phyloP scores from a whole-genome alignment of 1,140 invertebrate species.

The Triops cancriformis region DNA sequence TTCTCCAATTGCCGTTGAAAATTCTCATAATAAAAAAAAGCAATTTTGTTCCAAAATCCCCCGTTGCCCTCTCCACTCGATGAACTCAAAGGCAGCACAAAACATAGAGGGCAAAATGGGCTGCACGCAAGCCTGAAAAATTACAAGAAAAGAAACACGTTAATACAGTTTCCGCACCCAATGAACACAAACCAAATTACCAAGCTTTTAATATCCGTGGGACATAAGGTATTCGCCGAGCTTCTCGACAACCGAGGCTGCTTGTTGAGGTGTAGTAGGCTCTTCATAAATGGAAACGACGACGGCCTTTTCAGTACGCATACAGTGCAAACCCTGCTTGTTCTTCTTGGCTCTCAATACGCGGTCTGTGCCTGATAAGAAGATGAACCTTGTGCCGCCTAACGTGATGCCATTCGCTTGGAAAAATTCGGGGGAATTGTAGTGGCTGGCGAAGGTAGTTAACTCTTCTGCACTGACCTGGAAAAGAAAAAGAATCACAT shows the following conservation, averaged over 20 bases:
- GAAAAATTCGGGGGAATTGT: constrained; percentile 27
- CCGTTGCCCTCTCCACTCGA: background rate
- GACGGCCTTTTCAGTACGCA: constrained; percentile 87
- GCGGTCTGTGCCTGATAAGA: constrained; percentile 79
- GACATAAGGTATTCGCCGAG: constrained; percentile 88
- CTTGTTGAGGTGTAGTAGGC: constrained; percentile 87
- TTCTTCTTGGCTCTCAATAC: constrained; percentile 83
- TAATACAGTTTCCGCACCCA: background rate
- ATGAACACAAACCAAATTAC: background rate
- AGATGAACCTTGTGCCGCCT: constrained; percentile 82
- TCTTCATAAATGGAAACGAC: constrained; percentile 87
- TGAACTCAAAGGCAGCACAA: constrained; percentile 10
- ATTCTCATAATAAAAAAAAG: background rate
- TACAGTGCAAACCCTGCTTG: constrained; percentile 84
- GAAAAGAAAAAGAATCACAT: constrained; percentile 36
- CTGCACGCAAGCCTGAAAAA: background rate
- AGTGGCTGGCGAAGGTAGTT: constrained; percentile 41
- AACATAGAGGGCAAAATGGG: background rate
- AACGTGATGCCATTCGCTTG: constrained; percentile 61
- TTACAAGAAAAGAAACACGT: background rate
- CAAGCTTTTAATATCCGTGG: constrained; percentile 69
- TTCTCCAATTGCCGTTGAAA: background rate
- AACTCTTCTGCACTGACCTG: constrained; percentile 83
- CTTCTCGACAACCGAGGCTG: constrained; percentile 87
- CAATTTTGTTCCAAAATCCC: constrained; percentile 4